Evolutionary conservation across 2,797 vertebrate genomes (phyloP).

Genomic region (Falco rusticolus): DNA sequence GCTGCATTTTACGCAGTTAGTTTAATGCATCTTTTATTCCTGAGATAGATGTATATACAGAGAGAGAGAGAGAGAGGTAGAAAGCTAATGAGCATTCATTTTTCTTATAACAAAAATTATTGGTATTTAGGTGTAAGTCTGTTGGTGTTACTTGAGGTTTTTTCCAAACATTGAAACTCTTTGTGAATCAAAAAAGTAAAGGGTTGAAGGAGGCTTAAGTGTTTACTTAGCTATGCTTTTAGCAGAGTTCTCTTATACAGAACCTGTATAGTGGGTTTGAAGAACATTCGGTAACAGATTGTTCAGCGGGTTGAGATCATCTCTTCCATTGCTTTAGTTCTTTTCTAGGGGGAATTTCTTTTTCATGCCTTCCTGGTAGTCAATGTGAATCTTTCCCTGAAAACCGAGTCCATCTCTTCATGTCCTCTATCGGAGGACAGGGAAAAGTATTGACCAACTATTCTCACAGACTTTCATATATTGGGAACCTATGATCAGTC

Average conservation of each 20-base stretch:
- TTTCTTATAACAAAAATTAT: background rate
- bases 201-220: background rate
- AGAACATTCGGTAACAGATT: background rate
- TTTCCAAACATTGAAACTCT: background rate
- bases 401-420: accelerated
- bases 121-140: background rate
- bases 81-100: background rate
- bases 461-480: background rate
- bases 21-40: background rate
- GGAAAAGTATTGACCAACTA: background rate
- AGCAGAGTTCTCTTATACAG: background rate
- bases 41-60: background rate
- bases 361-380: background rate
- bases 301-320: background rate
- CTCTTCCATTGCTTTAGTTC: background rate
- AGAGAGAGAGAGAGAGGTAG: background rate
- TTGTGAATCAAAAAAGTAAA: background rate
- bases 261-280: background rate
- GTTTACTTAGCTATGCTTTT: background rate
- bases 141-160: background rate
- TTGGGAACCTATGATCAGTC: background rate
- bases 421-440: background rate
- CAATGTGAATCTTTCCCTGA: background rate
- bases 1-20: background rate
- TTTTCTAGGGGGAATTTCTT: background rate